Conservation (phyloP, 2,797 vertebrate genomes). For the Calcarius lapponicus region DNA sequence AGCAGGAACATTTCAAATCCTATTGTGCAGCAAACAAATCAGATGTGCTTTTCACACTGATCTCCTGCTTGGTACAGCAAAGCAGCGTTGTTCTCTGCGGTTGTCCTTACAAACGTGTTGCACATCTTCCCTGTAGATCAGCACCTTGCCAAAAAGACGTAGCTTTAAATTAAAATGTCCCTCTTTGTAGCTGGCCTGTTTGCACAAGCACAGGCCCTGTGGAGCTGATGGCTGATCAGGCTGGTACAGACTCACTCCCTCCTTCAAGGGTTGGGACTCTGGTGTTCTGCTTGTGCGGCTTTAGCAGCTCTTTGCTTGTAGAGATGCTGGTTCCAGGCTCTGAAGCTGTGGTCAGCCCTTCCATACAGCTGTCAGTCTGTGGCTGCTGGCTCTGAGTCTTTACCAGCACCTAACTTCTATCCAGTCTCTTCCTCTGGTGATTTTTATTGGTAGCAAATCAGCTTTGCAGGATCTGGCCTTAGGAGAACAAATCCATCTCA, state of each 20-base stretch:
- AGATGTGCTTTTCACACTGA: neutral
- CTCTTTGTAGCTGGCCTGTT: neutral
- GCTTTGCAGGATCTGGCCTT: neutral
- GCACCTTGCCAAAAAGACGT: conserved; percentile 19
- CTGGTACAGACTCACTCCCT: neutral
- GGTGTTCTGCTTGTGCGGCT: neutral
- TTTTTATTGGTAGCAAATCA: neutral
- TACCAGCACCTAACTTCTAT: neutral
- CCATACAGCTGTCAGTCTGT: neutral
- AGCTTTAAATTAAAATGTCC: conserved; percentile 13
- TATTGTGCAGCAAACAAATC: conserved; percentile 2
- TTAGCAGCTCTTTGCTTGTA: neutral
- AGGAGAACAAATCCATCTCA: neutral
- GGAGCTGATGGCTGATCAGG: neutral
- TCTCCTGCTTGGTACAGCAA: neutral
- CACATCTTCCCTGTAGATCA: neutral
- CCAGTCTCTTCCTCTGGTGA: neutral
- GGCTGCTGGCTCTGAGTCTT: neutral
- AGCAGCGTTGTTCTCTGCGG: neutral
- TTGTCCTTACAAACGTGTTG: neutral
- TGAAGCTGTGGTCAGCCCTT: fast-evolving
- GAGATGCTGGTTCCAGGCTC: neutral
- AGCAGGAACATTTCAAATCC: conserved; percentile 9
- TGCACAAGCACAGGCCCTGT: neutral
- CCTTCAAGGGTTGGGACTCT: neutral